phyloP scores from a whole-genome alignment of 2,113 vertebrate genomes.

The Andinoacara biseriatus region DNA sequence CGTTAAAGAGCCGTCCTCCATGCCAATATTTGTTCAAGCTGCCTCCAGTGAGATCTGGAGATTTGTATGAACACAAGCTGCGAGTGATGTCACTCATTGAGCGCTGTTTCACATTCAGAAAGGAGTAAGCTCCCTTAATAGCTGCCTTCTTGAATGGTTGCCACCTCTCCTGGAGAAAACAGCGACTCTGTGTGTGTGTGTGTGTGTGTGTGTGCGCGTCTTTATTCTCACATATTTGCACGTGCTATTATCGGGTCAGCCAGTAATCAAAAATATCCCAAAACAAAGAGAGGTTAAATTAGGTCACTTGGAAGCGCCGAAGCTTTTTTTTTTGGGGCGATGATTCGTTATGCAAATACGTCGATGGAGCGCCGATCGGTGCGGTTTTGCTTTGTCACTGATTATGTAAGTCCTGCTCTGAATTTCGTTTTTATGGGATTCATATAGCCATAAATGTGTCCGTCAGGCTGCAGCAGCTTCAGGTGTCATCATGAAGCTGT shows the following conservation, averaged over 20 bases:
- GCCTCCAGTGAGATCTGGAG: slow-evolving; percentile 49
- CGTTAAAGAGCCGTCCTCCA: background rate
- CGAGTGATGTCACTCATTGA: slow-evolving; percentile 56
- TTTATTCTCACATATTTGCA: slow-evolving; percentile 62
- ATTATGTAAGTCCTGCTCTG: background rate
- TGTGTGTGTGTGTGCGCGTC: slow-evolving; percentile 15
- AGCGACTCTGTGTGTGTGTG: background rate
- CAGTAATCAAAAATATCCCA: slow-evolving; percentile 28
- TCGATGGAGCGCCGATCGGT: background rate
- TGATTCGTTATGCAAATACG: slow-evolving; percentile 50
- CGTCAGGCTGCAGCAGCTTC: too few relatives aligned
- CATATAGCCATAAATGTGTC: background rate
- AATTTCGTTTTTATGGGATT: background rate
- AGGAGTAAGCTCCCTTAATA: slow-evolving; percentile 49
- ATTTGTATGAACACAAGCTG: slow-evolving; percentile 64
- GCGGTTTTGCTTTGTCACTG: background rate
- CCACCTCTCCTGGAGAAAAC: slow-evolving; percentile 61
- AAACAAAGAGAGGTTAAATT: slow-evolving; percentile 62
- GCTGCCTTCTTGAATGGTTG: slow-evolving; percentile 66
- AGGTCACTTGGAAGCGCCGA: slow-evolving; percentile 36
- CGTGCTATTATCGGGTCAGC: slow-evolving; percentile 64
- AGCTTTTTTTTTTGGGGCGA: background rate
- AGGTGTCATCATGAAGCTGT: background rate
- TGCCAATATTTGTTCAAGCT: slow-evolving; percentile 73
- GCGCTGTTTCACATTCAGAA: slow-evolving; percentile 12